phyloP scores from a whole-genome alignment of 2,113 vertebrate genomes.

The Tautogolabrus adspersus region DNA sequence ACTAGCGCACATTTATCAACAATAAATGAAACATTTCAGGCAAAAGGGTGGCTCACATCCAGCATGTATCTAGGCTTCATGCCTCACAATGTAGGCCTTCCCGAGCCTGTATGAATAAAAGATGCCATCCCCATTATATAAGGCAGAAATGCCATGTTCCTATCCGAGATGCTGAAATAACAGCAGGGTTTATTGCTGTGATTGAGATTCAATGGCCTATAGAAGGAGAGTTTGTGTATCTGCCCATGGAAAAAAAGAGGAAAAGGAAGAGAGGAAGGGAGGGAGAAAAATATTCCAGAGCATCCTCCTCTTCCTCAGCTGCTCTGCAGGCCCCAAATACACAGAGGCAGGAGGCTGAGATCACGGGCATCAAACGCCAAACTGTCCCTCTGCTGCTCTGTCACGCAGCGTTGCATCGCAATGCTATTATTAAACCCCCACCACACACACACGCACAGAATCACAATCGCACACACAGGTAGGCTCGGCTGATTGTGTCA shows the following conservation, averaged over 20 bases:
- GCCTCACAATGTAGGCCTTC: slow-evolving; percentile 38
- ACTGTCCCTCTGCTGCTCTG: slow-evolving; percentile 37
- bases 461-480: slow-evolving; percentile 42
- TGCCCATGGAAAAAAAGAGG: background rate
- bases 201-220: slow-evolving; percentile 25
- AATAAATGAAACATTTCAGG: slow-evolving; percentile 3
- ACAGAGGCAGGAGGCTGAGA: slow-evolving; percentile 30
- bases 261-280: background rate
- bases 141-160: slow-evolving; percentile 38
- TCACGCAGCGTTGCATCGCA: slow-evolving; percentile 64
- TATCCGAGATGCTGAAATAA: slow-evolving; percentile 15
- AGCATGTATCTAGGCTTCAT: slow-evolving; percentile 19
- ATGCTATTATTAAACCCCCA: slow-evolving; percentile 56
- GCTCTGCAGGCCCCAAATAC: slow-evolving; percentile 54
- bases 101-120: slow-evolving; percentile 71
- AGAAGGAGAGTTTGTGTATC: slow-evolving; percentile 16
- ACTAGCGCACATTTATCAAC: background rate
- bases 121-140: slow-evolving; percentile 66
- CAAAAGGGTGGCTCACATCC: slow-evolving; percentile 45
- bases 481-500: slow-evolving; percentile 52
- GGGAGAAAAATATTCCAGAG: slow-evolving; percentile 9
- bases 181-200: slow-evolving; percentile 48
- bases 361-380: slow-evolving; percentile 40
- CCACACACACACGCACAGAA: background rate
- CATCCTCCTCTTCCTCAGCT: slow-evolving; percentile 55